Base-by-base conservation (phyloP, 2,797 vertebrate genomes). In the Urophycis tenuis region DNA sequence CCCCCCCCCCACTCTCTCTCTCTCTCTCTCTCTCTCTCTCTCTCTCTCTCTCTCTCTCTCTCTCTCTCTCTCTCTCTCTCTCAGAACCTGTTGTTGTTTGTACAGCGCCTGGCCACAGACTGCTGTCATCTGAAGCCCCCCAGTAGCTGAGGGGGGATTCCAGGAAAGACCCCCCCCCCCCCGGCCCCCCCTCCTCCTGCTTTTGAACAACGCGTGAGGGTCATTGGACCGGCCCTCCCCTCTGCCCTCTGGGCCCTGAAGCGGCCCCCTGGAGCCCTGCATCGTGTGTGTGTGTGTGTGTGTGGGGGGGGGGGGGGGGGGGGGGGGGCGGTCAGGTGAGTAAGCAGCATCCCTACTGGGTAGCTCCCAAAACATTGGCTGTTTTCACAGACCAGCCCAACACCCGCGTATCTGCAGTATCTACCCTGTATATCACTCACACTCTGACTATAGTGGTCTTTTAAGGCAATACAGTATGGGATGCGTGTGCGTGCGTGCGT, bases 331-430 rank as follows among this genome's bases (percentile, higher is more conserved):
- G n/a, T n/a, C 83, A 87, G 83, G 87, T 87, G 84, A 81, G 82
- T 73, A 83, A 82, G 81, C 84, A 83, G 76, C 35, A 0, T 78
- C 76, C 85, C 74, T 74, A 76, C 75, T 77, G 76, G 49, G 83
- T 69, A 53, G 45, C 45, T 53, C 53, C 53, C 53, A 19, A 60
- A 60, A 60, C n/a, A 60, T n/a, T 10, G 8, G 22, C 53, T 60
- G 53, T 60, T 60, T 60, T 25, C n/a, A 60, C 19, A 25, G 53
- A n/a, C 9, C 25, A n/a, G 53, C 53, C n/a, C 53, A 7, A 1
- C 53, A 22, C n/a, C 9, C n/a, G 22, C 17, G 12, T 49, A 49
- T 19, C 3, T 39, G 11, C 7, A 53, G 14, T 22, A 22, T 53
- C 45, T 53, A 22, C 53, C n/a, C 53, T 19, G 8, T 60, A 60